These are phyloP conservation scores for Phoxinus dragarum DNA, from an alignment of 2,797 vertebrate genomes.

Conservation along the genomic window DNA sequence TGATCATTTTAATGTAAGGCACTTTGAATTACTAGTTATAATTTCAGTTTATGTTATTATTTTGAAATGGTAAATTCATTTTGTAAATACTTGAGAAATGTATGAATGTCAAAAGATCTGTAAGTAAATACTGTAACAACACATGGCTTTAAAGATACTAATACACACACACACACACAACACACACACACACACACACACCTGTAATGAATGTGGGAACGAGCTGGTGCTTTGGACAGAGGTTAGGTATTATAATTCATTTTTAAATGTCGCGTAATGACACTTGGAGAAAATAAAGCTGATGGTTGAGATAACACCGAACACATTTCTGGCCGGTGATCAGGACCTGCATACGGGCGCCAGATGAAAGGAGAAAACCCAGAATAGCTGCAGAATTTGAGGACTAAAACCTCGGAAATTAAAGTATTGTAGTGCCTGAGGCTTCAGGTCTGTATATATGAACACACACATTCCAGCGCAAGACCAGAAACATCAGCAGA, in stretches of 20 bases:
- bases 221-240: conserved; percentile 3
- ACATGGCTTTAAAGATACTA: not conserved
- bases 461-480: conserved; percentile 66
- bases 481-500: not conserved
- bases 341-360: conserved; percentile 25
- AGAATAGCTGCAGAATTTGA: conserved; percentile 50
- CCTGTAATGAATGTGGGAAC: conserved; percentile 27
- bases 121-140: not conserved
- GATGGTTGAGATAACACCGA: conserved; percentile 10
- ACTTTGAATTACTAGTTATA: not conserved
- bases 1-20: too few species aligned
- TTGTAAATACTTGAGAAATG: not conserved
- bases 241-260: conserved; percentile 1
- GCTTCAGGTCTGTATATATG: conserved; percentile 45
- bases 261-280: not conserved
- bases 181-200: too few species aligned
- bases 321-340: conserved; percentile 17
- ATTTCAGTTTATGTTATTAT: not conserved
- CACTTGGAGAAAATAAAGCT: not conserved
- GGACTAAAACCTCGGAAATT: conserved; percentile 65
- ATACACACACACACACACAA: too few species aligned
- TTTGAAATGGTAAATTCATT: not conserved
- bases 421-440: conserved; percentile 67
- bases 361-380: conserved; percentile 64
- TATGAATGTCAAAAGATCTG: not conserved